phyloP scores from a whole-genome alignment of 2,797 vertebrate genomes.

The Amphiprion clarkii region DNA sequence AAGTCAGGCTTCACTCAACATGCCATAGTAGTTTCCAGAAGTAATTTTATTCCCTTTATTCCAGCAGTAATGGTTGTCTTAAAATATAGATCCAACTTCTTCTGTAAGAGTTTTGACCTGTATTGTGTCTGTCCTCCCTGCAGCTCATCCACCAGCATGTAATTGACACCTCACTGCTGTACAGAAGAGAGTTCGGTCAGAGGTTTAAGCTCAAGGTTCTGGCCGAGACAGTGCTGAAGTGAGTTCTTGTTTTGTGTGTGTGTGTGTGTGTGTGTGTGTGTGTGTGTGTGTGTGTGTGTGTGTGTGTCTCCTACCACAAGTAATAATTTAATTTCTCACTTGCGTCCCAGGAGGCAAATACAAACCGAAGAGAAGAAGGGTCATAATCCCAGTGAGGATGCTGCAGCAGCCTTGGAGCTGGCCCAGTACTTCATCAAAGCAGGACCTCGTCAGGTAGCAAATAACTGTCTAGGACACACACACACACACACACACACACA shows the following conservation, averaged over 20 bases:
- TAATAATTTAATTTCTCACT: conserved; percentile 2
- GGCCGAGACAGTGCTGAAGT: conserved; percentile 89
- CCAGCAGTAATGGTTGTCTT: background rate
- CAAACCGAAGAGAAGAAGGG: conserved; percentile 84
- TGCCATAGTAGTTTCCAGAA: background rate
- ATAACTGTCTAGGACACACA: background rate
- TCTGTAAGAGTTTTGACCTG: background rate
- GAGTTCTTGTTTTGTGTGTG: conserved; percentile 56
- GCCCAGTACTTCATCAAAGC: conserved; percentile 91
- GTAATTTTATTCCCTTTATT: too few relatives aligned
- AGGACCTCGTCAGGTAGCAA: conserved; percentile 88
- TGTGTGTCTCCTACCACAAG: background rate
- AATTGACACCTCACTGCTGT: conserved; percentile 93
- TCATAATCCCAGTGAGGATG: conserved; percentile 92
- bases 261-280: background rate
- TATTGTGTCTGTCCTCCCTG: conserved; percentile 27
- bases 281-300: background rate
- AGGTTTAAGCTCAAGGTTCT: conserved; percentile 92
- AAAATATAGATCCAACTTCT: background rate
- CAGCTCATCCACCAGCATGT: conserved; percentile 92
- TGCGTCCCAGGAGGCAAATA: conserved; percentile 87
- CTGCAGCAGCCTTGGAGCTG: conserved; percentile 88
- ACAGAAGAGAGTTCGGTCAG: conserved; percentile 82
- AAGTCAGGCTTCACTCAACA: background rate
- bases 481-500: background rate